Evolutionary conservation across 2,113 vertebrate genomes (phyloP).

Genomic region (Pollachius pollachius): DNA sequence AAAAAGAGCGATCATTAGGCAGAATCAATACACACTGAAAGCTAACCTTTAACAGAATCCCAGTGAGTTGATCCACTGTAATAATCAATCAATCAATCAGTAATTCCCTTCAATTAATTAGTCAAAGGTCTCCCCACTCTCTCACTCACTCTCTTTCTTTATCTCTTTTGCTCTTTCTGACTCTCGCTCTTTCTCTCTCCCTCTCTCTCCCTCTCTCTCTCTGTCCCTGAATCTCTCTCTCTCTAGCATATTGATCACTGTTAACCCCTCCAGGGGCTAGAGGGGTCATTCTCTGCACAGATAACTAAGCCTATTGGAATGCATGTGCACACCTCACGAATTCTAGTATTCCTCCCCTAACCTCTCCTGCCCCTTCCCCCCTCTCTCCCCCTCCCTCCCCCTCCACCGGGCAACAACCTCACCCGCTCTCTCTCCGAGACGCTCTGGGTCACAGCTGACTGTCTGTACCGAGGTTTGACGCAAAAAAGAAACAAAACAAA

Average conservation of each 20-base stretch:
- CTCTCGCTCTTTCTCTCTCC: too few species aligned
- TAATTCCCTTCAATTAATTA: too few species aligned
- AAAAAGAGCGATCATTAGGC: not conserved
- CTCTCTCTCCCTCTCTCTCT: conserved; percentile 2
- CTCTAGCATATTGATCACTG: conserved; percentile 32
- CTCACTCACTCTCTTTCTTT: too few species aligned
- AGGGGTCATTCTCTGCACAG: conserved; percentile 44
- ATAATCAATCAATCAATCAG: not conserved
- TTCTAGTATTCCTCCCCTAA: conserved; percentile 21
- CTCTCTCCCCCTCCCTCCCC: conserved; percentile 63
- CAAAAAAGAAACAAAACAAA: too few species aligned
- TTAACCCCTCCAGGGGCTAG: conserved; percentile 40
- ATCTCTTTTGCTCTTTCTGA: not conserved
- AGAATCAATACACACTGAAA: not conserved
- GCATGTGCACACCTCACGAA: conserved; percentile 24
- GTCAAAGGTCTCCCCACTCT: too few species aligned
- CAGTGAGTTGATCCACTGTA: not conserved
- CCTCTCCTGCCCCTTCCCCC: conserved; percentile 38
- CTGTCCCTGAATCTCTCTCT: not conserved
- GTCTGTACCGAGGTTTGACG: conserved; percentile 24
- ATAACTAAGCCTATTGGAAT: conserved; percentile 66
- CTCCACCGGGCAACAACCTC: conserved; percentile 41
- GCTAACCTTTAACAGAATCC: not conserved
- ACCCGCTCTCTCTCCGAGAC: conserved; percentile 22
- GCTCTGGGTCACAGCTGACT: conserved; percentile 51